Conservation (phyloP, 2,113 vertebrate genomes). For the Cercopithecus mona region DNA sequence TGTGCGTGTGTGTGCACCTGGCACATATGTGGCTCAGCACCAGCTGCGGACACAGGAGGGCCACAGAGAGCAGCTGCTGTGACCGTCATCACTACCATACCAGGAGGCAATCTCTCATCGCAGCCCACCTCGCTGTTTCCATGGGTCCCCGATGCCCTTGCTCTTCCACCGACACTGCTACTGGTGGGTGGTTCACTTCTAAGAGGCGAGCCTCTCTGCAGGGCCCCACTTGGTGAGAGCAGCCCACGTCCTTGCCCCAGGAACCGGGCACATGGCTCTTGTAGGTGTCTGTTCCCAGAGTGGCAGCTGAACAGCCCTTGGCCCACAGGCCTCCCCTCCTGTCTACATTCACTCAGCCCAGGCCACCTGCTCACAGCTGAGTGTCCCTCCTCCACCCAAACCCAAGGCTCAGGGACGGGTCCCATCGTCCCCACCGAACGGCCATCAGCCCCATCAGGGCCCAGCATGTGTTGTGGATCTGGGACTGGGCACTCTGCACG, state of each 20-base stretch:
- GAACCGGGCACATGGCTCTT: background rate
- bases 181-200: background rate
- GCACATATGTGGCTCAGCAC: background rate
- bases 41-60: background rate
- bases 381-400: background rate
- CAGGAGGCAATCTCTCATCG: background rate
- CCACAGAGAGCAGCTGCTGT: background rate
- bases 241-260: too few species aligned
- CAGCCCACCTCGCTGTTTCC: background rate
- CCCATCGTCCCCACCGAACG: conserved; percentile 85
- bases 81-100: background rate
- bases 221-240: rapidly evolving
- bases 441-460: conserved; percentile 96
- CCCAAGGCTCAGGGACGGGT: rapidly evolving
- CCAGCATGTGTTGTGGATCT: conserved; percentile 97
- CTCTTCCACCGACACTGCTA: rapidly evolving
- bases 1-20: background rate
- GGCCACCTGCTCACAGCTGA: background rate
- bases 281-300: background rate
- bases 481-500: conserved; percentile 89
- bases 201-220: background rate
- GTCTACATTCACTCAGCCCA: background rate
- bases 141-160: background rate
- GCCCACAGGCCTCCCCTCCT: background rate
- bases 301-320: background rate